Evolutionary conservation across 2,113 vertebrate species (phyloP).

Genomic region (Balaeniceps rex): DNA sequence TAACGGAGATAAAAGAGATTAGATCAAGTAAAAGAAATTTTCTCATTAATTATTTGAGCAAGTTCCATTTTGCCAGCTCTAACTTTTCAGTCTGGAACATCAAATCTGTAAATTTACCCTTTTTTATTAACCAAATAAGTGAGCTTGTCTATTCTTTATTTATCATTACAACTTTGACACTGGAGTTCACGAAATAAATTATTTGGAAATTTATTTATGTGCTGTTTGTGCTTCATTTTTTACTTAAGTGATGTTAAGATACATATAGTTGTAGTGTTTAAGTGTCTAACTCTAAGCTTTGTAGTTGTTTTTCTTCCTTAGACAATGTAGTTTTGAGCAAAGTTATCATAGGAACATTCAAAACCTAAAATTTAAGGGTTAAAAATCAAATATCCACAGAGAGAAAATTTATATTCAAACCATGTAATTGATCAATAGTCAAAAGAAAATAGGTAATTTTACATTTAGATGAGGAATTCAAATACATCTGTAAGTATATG

Average conservation of each 20-base stretch:
- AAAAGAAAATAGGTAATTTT: background rate
- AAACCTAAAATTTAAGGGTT: background rate
- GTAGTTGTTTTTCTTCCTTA: background rate
- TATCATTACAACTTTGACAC: background rate
- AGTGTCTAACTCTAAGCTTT: background rate
- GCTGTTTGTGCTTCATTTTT: background rate
- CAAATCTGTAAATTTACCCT: background rate
- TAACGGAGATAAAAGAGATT: background rate
- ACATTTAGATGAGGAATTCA: background rate
- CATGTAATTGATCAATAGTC: background rate
- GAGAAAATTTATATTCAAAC: background rate
- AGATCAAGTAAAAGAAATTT: background rate
- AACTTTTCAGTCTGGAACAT: background rate
- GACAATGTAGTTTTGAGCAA: background rate
- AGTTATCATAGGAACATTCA: background rate
- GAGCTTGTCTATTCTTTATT: background rate
- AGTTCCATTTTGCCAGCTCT: background rate
- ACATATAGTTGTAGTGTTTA: background rate
- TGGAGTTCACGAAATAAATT: background rate
- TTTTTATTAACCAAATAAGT: background rate
- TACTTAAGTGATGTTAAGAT: background rate
- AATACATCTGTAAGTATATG: background rate
- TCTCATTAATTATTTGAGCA: background rate
- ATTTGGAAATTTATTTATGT: background rate
- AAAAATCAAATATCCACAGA: background rate